These are phyloP conservation scores for Lithobates pipiens DNA, from an alignment of 2,797 vertebrate genomes.

Conservation along the genomic window DNA sequence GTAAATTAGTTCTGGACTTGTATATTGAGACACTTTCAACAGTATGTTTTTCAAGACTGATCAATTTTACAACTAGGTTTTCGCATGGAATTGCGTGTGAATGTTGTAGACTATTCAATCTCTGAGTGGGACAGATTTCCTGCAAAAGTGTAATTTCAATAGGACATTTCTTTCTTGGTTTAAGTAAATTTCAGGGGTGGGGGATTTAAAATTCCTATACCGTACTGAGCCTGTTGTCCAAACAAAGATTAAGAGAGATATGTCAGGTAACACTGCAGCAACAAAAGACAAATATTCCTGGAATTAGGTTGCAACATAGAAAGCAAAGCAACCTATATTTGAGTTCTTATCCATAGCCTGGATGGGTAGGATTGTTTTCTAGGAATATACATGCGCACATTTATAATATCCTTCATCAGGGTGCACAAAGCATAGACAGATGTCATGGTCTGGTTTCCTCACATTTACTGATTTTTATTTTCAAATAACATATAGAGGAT, in stretches of 20 bases:
- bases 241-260: slow-evolving; percentile 30
- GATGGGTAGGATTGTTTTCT: neutral
- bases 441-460: too few species aligned
- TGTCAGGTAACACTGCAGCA: slow-evolving; percentile 6
- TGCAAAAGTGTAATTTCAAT: neutral
- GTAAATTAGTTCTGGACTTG: too few species aligned
- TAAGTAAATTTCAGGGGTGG: neutral
- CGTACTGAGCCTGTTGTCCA: slow-evolving; percentile 19
- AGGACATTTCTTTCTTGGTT: neutral
- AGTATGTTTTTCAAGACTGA: neutral
- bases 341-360: neutral
- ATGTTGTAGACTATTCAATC: neutral
- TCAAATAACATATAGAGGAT: too few species aligned
- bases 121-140: slow-evolving; percentile 11
- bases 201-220: slow-evolving; percentile 17
- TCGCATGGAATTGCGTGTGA: slow-evolving; percentile 8
- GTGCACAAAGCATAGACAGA: neutral
- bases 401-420: too few species aligned
- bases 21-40: neutral
- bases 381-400: too few species aligned
- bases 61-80: neutral
- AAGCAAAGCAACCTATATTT: neutral
- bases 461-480: too few species aligned
- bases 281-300: slow-evolving; percentile 35
- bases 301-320: slow-evolving; percentile 13